A percentile compares a stretch with the other conserved stretches of the same genome.
Evolutionary conservation across 1,140 invertebrate genomes (phyloP).

Genomic region (Gryllus bimaculatus): DNA sequence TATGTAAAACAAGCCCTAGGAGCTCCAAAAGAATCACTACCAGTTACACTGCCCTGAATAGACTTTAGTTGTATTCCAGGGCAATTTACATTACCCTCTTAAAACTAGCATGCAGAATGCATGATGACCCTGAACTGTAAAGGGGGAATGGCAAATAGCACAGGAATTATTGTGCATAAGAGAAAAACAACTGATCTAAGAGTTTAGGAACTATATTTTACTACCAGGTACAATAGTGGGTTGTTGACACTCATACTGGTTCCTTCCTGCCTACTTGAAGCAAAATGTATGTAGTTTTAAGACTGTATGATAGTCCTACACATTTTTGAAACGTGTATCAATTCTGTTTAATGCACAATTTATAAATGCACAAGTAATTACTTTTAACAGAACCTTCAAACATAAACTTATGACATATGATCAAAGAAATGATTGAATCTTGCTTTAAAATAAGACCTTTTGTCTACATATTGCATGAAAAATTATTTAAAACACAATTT

Average conservation of each 20-base stretch:
- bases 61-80: too few species aligned
- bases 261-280: neutral
- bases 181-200: neutral
- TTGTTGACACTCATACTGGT: neutral
- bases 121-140: too few species aligned
- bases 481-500: neutral
- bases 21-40: too few species aligned
- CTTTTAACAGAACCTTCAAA: neutral
- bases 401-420: neutral
- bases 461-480: neutral
- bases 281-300: neutral
- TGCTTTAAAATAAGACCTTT: neutral
- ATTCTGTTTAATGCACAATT: neutral
- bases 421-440: neutral
- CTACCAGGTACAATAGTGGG: neutral
- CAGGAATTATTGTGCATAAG: neutral
- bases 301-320: too few species aligned
- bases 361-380: neutral
- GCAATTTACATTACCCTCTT: too few species aligned
- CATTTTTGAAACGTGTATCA: neutral
- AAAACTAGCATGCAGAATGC: too few species aligned
- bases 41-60: too few species aligned
- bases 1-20: too few species aligned
- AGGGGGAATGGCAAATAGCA: too few species aligned
- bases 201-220: neutral